Base-by-base conservation (phyloP, 2,888 invertebrate genomes). In the Acrobasis suavella region DNA sequence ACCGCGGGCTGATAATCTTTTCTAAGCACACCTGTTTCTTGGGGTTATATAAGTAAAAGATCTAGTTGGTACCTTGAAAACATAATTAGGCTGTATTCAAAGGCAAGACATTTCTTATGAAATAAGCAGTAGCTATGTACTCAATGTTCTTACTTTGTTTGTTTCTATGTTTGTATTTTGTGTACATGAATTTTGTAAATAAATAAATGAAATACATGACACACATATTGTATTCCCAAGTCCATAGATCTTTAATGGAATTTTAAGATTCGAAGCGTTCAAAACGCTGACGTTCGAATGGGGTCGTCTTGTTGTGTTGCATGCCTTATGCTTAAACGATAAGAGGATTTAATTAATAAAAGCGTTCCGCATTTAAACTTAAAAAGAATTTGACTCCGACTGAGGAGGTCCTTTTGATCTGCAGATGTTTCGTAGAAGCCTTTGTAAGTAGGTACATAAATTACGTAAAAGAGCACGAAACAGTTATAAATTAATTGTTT, bases 341-440 rank as follows among this genome's bases (percentile, higher is more conserved):
- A 46, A 46, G 46, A 46, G 46, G 46, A 46, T 46, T 46, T 46
- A 46, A 46, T 46, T 46, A 46, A 46, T 46, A 46, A 46, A 46
- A 46, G 46, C 14, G 46, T 46, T 22, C 52, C 39, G 39, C 17
- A 55, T 39, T 55, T 39, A 55, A 55, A 55, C 39, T 55, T 55
- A 7, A 15, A 39, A 55, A 55, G 55, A 55, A 55, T 55, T 39
- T 39, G 39, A 55, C 55, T 55, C 16, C 39, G 39, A 39, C 39
- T 12, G 15, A 15, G 14, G 14, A 52, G 55, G 3, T 55, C 16
- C 16, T 39, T 39, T 55, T 55, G 55, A 55, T 55, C 55, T 55
- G 39, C 16, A 16, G 16, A 55, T 55, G 55, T 55, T 55, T 39
- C 39, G 9, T 9, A 39, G 16, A 55, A 17, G 12, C 32, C n/a